Evolutionary conservation across 1,140 invertebrate species (phyloP).

Genomic region (Brachionus calyciflorus): DNA sequence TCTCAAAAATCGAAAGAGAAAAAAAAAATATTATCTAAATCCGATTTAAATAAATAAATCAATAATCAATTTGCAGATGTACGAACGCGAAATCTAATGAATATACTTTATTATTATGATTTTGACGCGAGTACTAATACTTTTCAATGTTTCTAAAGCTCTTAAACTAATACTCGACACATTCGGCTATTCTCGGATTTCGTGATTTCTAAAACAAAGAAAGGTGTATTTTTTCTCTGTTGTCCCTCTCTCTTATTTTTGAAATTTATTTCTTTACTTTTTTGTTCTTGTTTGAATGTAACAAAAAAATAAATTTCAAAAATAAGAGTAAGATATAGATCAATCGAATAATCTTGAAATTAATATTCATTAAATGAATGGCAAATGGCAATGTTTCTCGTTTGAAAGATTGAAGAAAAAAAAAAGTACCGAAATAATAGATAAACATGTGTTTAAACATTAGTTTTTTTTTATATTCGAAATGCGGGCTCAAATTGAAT

Average conservation of each 20-base stretch:
- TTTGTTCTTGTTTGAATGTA: neutral
- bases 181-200: constrained; percentile 12
- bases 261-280: no score
- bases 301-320: neutral
- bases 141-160: no score
- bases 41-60: constrained; percentile 2
- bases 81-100: neutral
- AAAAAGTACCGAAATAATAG: constrained; percentile 30
- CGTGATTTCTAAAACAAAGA: no score
- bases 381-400: constrained; percentile 3
- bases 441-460: constrained; percentile 31
- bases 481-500: constrained; percentile 14
- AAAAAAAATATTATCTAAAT: constrained; percentile 20
- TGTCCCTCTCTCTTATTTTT: no score
- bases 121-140: neutral
- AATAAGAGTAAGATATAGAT: neutral
- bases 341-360: constrained; percentile 14
- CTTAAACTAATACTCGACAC: neutral
- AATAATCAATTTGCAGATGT: constrained; percentile 26
- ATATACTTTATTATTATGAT: neutral
- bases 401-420: constrained; percentile 15
- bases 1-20: no score
- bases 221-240: no score
- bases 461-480: no score
- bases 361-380: constrained; percentile 34